Conservation (phyloP, 2,113 vertebrate species). For the Trichechus manatus region DNA sequence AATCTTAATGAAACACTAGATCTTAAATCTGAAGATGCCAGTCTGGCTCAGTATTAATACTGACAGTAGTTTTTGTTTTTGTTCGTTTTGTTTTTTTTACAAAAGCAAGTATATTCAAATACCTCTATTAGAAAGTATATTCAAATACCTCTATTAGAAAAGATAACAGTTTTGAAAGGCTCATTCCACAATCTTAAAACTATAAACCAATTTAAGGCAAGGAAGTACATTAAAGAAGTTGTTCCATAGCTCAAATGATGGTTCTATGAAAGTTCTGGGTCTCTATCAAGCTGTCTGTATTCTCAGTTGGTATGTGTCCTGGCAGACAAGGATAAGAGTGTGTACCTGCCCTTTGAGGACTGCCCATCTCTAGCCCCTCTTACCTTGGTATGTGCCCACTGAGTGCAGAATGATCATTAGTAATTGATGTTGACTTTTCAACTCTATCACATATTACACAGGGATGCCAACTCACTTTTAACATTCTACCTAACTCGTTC, state of each 20-base stretch:
- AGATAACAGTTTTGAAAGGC: constrained; percentile 64
- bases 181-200: constrained; percentile 67
- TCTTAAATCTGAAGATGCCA: constrained; percentile 68
- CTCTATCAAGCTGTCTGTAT: constrained; percentile 37
- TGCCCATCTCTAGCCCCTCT: not conserved
- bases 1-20: constrained; percentile 36
- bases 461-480: constrained; percentile 30
- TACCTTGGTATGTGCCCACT: not conserved
- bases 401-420: not conserved
- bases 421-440: not conserved
- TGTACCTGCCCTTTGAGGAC: not conserved
- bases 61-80: constrained; percentile 80
- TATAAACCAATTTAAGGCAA: constrained; percentile 66
- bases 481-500: constrained; percentile 38
- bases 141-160: constrained; percentile 77
- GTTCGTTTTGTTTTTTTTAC: not conserved
- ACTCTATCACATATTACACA: not conserved
- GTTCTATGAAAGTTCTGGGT: constrained; percentile 37
- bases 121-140: constrained; percentile 71
- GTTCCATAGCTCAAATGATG: constrained; percentile 54
- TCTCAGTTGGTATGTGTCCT: not conserved
- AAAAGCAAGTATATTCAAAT: constrained; percentile 73
- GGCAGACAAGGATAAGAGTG: not conserved
- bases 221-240: constrained; percentile 71
- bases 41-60: constrained; percentile 82